Percentiles rank a stretch among this genome's conserved stretches.
These are phyloP conservation scores for Phymatocera aterrima DNA, from an alignment of 2,888 invertebrate species.

Conservation along the genomic window DNA sequence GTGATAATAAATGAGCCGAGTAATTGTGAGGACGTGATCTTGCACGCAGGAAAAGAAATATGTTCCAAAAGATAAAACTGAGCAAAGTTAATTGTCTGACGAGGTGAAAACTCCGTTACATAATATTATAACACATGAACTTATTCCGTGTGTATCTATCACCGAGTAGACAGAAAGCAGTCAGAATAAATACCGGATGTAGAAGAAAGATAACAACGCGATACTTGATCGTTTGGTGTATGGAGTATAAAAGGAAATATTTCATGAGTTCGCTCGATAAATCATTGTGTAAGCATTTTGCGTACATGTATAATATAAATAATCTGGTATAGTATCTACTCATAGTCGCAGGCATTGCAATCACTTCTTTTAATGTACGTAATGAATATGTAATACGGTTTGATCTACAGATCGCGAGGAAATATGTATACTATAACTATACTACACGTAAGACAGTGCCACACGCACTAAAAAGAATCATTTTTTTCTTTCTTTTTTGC, in stretches of 20 bases:
- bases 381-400: background rate
- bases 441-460: background rate
- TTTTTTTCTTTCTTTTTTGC: background rate
- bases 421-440: background rate
- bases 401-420: conserved; percentile 6
- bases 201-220: conserved; percentile 18
- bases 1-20: too few species aligned
- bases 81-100: background rate
- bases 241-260: background rate
- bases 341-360: background rate
- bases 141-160: background rate
- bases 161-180: background rate
- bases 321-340: too few species aligned
- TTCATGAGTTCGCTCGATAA: conserved; percentile 23
- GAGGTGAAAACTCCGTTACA: background rate
- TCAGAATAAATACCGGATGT: conserved; percentile 36
- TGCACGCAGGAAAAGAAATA: too few species aligned
- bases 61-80: too few species aligned
- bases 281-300: conserved; percentile 29
- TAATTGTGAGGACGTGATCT: too few species aligned
- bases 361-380: background rate
- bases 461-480: background rate
- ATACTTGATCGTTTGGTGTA: conserved; percentile 22
- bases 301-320: background rate
- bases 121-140: background rate